phyloP scores from a whole-genome alignment of 2,113 vertebrate genomes.

The Corythoichthys haematopterus region DNA sequence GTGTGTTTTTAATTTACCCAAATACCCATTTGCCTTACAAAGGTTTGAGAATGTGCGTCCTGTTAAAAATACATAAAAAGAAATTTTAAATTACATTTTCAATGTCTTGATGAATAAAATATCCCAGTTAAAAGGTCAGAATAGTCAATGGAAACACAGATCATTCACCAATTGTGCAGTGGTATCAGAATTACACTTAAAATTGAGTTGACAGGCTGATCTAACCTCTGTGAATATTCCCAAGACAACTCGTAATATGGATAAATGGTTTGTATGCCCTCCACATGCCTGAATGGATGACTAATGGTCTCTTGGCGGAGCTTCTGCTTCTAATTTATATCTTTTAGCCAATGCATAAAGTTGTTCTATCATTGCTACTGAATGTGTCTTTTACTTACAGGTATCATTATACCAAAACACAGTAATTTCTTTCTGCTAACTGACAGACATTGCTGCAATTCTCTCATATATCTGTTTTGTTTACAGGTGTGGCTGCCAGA shows the following conservation, averaged over 20 bases:
- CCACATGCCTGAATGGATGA: background rate
- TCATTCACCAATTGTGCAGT: background rate
- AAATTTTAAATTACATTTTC: background rate
- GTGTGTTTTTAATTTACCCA: too few relatives aligned
- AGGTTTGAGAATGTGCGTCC: background rate
- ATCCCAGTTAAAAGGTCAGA: background rate
- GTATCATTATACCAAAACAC: background rate
- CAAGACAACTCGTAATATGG: background rate
- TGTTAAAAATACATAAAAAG: background rate
- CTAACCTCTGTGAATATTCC: background rate
- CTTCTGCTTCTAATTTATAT: background rate
- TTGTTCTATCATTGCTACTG: background rate
- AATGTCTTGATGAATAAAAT: background rate
- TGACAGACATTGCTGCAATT: background rate
- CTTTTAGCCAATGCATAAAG: background rate
- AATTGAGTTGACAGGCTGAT: background rate
- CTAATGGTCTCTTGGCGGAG: background rate
- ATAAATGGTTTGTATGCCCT: background rate
- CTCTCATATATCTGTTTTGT: background rate
- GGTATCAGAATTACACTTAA: background rate
- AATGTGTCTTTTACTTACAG: background rate
- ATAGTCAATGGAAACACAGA: background rate
- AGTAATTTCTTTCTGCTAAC: background rate
- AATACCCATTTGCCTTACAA: too few relatives aligned
- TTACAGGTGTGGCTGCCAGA: slow-evolving; percentile 88